These are phyloP conservation scores for Mormyrops boulengeri DNA, from an alignment of 2,797 vertebrate genomes.

Conservation along the genomic window DNA sequence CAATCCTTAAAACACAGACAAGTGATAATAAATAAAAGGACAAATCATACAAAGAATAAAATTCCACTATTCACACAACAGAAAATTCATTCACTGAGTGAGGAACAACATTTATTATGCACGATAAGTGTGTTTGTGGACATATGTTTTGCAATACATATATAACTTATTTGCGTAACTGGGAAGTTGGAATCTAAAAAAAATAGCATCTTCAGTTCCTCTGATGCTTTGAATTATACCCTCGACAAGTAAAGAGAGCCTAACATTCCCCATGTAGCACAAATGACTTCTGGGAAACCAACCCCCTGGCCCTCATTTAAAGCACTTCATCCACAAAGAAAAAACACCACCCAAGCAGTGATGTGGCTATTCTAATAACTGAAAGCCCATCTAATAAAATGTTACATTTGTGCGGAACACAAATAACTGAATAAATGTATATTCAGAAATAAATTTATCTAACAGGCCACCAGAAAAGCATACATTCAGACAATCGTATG, in stretches of 20 bases:
- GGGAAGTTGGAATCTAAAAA: not conserved
- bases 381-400: not conserved
- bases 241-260: not conserved
- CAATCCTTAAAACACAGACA: conserved; percentile 10
- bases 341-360: not conserved
- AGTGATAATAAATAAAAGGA: conserved; percentile 8
- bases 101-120: not conserved
- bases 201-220: not conserved
- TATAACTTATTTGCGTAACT: not conserved
- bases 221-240: not conserved
- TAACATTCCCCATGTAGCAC: not conserved
- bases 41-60: conserved; percentile 4
- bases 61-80: not conserved
- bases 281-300: not conserved
- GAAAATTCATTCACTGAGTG: not conserved
- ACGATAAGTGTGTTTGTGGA: not conserved
- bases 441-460: not conserved
- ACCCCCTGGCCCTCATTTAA: not conserved
- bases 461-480: not conserved
- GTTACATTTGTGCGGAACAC: not conserved
- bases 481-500: not conserved
- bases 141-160: not conserved
- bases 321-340: not conserved
- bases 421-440: not conserved
- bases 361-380: not conserved